Evolutionary conservation across 2,888 invertebrate genomes (phyloP).

Genomic region (Octodonta nipae): DNA sequence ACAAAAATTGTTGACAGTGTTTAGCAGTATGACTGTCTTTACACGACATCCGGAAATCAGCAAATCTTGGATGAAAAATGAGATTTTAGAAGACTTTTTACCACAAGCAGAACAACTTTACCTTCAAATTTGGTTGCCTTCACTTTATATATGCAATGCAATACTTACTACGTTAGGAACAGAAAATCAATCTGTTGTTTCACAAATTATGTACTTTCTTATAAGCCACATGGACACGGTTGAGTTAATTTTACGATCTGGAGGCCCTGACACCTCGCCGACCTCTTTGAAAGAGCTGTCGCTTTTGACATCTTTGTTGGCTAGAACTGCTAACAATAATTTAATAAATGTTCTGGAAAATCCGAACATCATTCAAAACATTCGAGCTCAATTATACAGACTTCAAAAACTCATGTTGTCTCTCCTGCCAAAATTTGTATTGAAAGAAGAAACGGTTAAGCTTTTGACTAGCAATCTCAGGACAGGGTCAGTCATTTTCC

Average conservation of each 20-base stretch:
- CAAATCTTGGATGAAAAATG: constrained; percentile 23
- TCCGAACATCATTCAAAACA: constrained; percentile 34
- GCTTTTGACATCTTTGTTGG: constrained; percentile 46
- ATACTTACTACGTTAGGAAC: constrained; percentile 70
- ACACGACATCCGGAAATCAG: constrained; percentile 57
- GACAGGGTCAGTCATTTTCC: constrained; percentile 21
- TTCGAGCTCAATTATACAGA: constrained; percentile 48
- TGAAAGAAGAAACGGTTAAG: constrained; percentile 26
- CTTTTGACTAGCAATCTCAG: constrained; percentile 30
- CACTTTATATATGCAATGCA: constrained; percentile 66
- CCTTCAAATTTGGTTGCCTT: constrained; percentile 70
- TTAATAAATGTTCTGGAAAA: constrained; percentile 28
- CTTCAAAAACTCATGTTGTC: constrained; percentile 63
- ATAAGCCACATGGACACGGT: constrained; percentile 71
- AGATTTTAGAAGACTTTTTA: constrained; percentile 37
- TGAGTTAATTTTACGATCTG: constrained; percentile 60
- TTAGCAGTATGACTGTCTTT: constrained; percentile 57
- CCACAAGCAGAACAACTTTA: constrained; percentile 58
- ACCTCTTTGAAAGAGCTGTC: constrained; percentile 62
- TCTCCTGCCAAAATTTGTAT: constrained; percentile 56
- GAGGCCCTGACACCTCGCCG: constrained; percentile 49
- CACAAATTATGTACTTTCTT: constrained; percentile 68
- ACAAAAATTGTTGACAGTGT: constrained; percentile 44
- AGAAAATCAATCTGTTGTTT: constrained; percentile 67
- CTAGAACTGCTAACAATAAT: constrained; percentile 31